phyloP scores from a whole-genome alignment of 1,140 invertebrate species.

The Calephelis nemesis region DNA sequence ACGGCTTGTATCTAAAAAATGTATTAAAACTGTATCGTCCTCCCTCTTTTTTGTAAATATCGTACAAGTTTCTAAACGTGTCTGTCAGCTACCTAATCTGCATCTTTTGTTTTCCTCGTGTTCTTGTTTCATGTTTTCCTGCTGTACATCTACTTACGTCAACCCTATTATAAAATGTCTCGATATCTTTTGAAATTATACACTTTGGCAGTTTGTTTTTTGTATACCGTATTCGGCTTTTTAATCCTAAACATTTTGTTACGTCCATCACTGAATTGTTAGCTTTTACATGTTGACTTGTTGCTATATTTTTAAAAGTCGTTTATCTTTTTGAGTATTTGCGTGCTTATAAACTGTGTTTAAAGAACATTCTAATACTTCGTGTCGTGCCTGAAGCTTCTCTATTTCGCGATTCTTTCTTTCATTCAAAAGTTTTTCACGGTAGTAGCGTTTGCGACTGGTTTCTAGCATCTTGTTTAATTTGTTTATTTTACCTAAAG shows the following conservation, averaged over 20 bases:
- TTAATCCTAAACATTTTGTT: background rate
- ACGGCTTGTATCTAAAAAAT: slow-evolving; percentile 31
- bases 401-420: background rate
- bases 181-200: slow-evolving; percentile 7
- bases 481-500: background rate
- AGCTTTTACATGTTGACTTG: background rate
- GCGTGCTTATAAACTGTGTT: background rate
- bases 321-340: background rate
- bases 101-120: slow-evolving; percentile 24
- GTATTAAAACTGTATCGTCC: slow-evolving; percentile 24
- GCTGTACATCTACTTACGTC: slow-evolving; percentile 21
- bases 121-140: slow-evolving; percentile 14
- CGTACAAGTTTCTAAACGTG: slow-evolving; percentile 24
- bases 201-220: background rate
- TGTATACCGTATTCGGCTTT: background rate
- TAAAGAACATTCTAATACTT: background rate
- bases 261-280: background rate
- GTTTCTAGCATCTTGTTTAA: background rate
- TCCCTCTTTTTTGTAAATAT: slow-evolving; percentile 31
- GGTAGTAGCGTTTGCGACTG: background rate
- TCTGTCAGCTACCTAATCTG: slow-evolving; percentile 29
- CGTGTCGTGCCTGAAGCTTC: background rate
- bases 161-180: slow-evolving; percentile 24
- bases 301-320: background rate
- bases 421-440: background rate